Percentiles rank a stretch among this genome's conserved stretches.
Evolutionary conservation across 1,140 invertebrate species (phyloP).

Genomic region (Bicyclus anynana): DNA sequence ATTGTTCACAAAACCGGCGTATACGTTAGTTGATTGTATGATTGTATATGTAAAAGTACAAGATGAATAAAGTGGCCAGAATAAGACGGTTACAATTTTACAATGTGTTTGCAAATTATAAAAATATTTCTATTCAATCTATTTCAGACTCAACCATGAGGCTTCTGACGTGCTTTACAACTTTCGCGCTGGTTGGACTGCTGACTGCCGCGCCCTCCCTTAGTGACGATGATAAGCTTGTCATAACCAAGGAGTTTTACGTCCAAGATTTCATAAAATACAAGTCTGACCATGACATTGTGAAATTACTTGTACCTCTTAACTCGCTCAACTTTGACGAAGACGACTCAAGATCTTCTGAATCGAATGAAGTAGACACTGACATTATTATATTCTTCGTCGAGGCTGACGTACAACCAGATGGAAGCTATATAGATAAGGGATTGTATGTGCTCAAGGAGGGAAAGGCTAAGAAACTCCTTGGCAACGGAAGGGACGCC

Average conservation of each 20-base stretch:
- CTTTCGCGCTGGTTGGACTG: conserved; percentile 18
- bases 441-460: conserved; percentile 42
- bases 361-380: conserved; percentile 11
- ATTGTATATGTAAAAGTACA: no score
- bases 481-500: conserved; percentile 45
- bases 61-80: no score
- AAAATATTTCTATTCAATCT: no score
- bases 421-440: conserved; percentile 37
- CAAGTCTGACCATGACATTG: conserved; percentile 44
- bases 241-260: conserved; percentile 37
- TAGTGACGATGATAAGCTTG: conserved; percentile 27
- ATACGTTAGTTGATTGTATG: no score
- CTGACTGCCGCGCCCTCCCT: conserved; percentile 27
- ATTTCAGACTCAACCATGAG: conserved; percentile 27
- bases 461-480: conserved; percentile 36
- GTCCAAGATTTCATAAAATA: conserved; percentile 33
- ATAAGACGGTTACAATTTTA: no score
- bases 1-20: no score
- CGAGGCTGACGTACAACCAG: conserved; percentile 37
- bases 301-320: conserved; percentile 45
- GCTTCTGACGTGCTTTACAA: conserved; percentile 3
- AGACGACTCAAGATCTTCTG: conserved; percentile 10
- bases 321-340: conserved; percentile 50
- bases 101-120: no score
- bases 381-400: conserved; percentile 41